Percentiles rank a stretch among this genome's conserved stretches.
Conservation (phyloP, 2,113 vertebrate species). For the Amazona guildingii region DNA sequence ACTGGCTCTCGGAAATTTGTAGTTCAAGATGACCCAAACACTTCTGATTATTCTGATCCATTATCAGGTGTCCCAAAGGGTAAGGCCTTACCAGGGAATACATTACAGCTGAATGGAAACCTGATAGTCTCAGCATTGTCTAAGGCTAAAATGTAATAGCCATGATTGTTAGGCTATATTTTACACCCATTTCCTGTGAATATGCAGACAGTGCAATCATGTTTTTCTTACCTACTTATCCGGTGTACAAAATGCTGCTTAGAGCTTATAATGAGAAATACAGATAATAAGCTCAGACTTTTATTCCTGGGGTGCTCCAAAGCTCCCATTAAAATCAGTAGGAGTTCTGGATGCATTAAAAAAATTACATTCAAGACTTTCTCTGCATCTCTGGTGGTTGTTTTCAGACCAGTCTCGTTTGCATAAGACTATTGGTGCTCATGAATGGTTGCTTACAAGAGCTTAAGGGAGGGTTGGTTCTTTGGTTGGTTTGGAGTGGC, state of each 20-base stretch:
- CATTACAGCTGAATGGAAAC: constrained; percentile 85
- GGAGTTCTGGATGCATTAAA: background rate
- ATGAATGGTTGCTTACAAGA: background rate
- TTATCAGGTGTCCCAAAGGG: constrained; percentile 96
- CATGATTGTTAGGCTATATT: background rate
- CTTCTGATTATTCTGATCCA: constrained; percentile 94
- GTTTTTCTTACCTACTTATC: constrained; percentile 22
- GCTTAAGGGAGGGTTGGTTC: background rate
- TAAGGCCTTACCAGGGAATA: constrained; percentile 91
- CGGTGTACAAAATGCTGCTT: background rate
- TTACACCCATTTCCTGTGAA: constrained; percentile 31
- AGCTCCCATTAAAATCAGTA: background rate
- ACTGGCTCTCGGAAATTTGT: constrained; percentile 95
- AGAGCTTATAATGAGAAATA: background rate
- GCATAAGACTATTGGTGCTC: background rate
- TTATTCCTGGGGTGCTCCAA: constrained; percentile 4
- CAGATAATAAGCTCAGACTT: background rate
- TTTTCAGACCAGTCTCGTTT: background rate
- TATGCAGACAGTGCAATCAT: constrained; percentile 59
- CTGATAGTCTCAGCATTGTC: constrained; percentile 69
- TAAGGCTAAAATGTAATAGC: background rate
- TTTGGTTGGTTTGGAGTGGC: background rate
- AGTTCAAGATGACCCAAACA: constrained; percentile 94
- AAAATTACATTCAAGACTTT: background rate
- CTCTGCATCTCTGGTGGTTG: background rate